Base-by-base conservation (phyloP, 2,113 vertebrate species). In the Cheirogaleus medius region DNA sequence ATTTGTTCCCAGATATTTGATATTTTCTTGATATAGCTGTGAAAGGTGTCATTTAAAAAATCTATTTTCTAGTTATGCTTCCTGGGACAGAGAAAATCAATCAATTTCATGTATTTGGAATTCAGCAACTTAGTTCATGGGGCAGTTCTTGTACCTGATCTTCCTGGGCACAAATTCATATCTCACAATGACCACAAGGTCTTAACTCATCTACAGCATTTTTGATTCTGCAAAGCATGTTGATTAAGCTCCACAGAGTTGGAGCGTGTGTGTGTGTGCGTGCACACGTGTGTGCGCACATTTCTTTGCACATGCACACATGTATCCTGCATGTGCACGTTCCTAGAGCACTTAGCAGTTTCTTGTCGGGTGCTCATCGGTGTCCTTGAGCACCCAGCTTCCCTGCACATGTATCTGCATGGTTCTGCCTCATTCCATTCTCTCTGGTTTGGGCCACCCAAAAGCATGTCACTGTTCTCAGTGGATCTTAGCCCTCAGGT, bases 251-350 rank as follows among this genome's bases (percentile, higher is more conserved):
- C 47, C n/a, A 17, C 27, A 15, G 12, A 21, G 49, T 21, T 32
- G 14, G 60, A 11, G 23, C 27, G 9, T 60, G 58, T 63, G 58
- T 63, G 58, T 25, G 8, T 27, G 42, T 29, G 14, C 13, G 42
- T 32, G 15, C 23, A 5, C 32, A 14, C 2, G 12, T 49, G 34
- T 27, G 15, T 39, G 34, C 6, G 23, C 14, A 0, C 20, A 4
- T 54, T 34, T 56, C 34, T 23, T 0, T 34, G 9, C 47, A 25
- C 1, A 25, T 4, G 25, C 58, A 15, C 58, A 15, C 10, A 13
- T 23, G 21, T 17, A 13, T 37, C 27, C 60, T n/a, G 2, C 17
- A 37, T 6, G n/a, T 39, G 47, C 20, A 25, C 2, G 32, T 47
- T 29, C 82, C 27, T 42, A 27, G 56, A 39, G n/a, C 42, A 42